These are phyloP conservation scores for Jacana jacana DNA, from an alignment of 2,113 vertebrate genomes.

Conservation along the genomic window DNA sequence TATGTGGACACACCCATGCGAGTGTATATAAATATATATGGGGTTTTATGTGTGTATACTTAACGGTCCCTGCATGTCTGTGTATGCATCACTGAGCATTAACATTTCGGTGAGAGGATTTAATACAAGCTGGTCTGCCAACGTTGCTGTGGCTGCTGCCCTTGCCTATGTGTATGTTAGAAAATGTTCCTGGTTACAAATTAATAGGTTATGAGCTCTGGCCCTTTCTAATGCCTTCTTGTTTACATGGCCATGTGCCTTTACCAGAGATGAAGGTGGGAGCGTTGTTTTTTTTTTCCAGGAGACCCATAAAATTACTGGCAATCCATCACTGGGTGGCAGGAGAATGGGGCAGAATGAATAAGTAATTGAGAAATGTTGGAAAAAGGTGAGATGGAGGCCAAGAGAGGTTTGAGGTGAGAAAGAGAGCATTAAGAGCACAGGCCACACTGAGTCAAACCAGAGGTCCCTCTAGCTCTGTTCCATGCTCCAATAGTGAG, in stretches of 20 bases:
- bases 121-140: neutral
- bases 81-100: constrained; percentile 1
- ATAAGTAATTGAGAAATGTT: neutral
- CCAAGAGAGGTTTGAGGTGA: neutral
- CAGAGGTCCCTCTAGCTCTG: neutral
- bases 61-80: neutral
- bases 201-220: neutral
- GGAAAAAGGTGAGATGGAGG: neutral
- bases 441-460: neutral
- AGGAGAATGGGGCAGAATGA: neutral
- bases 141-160: neutral
- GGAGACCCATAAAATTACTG: neutral
- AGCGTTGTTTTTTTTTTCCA: neutral
- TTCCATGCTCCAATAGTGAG: neutral
- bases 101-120: neutral
- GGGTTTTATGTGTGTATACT: neutral
- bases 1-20: neutral
- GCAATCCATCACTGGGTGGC: neutral
- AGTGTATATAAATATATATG: neutral
- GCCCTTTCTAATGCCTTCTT: neutral
- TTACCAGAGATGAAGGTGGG: neutral
- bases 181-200: neutral
- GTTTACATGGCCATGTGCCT: neutral
- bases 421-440: neutral
- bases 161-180: neutral